Evolutionary conservation across 64 coral and sea anemone genomes (phyloP).

Genomic region (Orbicella faveolata): DNA sequence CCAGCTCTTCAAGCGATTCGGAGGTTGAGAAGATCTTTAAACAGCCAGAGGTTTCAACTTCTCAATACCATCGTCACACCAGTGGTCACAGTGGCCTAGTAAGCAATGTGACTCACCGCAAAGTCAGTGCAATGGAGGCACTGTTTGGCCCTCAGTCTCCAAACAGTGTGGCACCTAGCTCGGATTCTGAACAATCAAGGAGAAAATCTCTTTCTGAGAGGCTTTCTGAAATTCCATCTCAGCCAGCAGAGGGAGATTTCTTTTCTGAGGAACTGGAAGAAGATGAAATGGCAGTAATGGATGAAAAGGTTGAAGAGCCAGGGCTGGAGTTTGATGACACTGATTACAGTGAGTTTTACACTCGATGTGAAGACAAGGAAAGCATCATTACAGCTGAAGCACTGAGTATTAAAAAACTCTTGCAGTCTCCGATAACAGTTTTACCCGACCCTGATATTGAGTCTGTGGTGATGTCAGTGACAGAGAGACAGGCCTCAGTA

Average conservation of each 20-base stretch:
- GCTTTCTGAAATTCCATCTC: constrained; percentile 32
- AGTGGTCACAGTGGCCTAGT: not conserved
- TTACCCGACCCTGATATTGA: constrained; percentile 55
- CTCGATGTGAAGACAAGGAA: constrained; percentile 54
- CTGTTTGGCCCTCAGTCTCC: constrained; percentile 31
- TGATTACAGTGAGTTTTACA: constrained; percentile 59
- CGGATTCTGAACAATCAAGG: not conserved
- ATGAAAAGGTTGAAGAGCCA: constrained; percentile 37
- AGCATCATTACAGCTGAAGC: constrained; percentile 63
- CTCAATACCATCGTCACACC: not conserved
- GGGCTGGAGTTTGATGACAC: constrained; percentile 63
- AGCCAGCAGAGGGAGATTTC: not conserved
- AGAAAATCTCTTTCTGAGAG: constrained; percentile 4
- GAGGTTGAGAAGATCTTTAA: constrained; percentile 35
- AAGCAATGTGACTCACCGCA: not conserved
- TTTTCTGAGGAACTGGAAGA: constrained; percentile 18
- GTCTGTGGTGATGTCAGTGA: constrained; percentile 18
- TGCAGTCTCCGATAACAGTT: constrained; percentile 35
- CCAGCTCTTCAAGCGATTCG: constrained; percentile 43
- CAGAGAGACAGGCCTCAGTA: not conserved
- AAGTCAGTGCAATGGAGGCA: constrained; percentile 23
- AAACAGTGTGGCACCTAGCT: not conserved
- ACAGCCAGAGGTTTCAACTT: not conserved
- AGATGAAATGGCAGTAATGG: not conserved
- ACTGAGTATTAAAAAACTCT: constrained; percentile 59